Conservation (phyloP, 2,113 vertebrate species). For the Apistogramma diplotaenia region DNA sequence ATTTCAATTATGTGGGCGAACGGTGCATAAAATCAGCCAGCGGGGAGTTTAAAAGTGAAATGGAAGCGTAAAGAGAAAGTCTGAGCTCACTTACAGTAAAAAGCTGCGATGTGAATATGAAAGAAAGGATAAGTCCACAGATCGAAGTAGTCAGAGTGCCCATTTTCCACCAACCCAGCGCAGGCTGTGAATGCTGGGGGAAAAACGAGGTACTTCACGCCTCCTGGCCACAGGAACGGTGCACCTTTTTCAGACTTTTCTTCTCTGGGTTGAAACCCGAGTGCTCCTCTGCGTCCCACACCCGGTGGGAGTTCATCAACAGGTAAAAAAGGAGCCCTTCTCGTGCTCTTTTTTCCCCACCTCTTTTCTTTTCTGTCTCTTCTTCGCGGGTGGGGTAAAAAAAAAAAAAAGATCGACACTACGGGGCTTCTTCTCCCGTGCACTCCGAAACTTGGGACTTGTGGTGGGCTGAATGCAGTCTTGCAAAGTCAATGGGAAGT, state of each 20-base stretch:
- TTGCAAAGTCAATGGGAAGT: conserved; percentile 65
- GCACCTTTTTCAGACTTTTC: conserved; percentile 47
- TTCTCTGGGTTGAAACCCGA: conserved; percentile 34
- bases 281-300: conserved; percentile 60
- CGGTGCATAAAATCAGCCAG: neutral
- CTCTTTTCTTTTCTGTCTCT: neutral
- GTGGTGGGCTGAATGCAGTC: conserved; percentile 34
- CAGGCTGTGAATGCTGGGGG: conserved; percentile 57
- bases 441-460: conserved; percentile 51
- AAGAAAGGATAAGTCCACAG: conserved; percentile 66
- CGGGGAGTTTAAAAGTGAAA: neutral
- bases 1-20: neutral
- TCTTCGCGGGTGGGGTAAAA: neutral
- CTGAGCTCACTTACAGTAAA: conserved; percentile 71
- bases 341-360: neutral
- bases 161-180: conserved; percentile 74
- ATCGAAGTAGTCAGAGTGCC: conserved; percentile 61
- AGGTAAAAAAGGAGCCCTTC: conserved; percentile 28
- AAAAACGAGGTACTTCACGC: conserved; percentile 58
- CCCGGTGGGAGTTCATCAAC: conserved; percentile 73
- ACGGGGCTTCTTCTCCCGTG: neutral
- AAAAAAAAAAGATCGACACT: neutral
- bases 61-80: conserved; percentile 17
- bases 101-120: conserved; percentile 70
- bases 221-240: conserved; percentile 42